Base-by-base conservation (phyloP, 2,888 invertebrate species). In the Sericinus montela region DNA sequence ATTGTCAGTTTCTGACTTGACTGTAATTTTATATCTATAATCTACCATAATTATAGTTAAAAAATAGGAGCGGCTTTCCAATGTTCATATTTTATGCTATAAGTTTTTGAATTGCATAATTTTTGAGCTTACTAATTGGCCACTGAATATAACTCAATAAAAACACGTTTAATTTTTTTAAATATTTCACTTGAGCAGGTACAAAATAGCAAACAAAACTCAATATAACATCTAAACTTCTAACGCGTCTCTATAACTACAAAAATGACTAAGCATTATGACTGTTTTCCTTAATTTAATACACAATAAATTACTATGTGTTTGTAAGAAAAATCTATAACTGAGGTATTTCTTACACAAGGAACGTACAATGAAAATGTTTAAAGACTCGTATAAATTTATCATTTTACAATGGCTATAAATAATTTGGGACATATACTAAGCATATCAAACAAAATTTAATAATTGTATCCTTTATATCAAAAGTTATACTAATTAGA, bases 191-290 rank as follows among this genome's bases (percentile, higher is more conserved):
- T 60, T 63, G 65, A 69, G 64, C 75, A 79, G 73, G 74, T 79
- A 77, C 73, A 69, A 74, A 69, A 72, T 68, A 80, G 66, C 67
- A 67, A 73, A 66, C 49, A 56, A 49, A 59, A 57, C 35, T 30
- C n/a, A 36, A 19, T 30, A 40, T 54, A 62, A 56, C 53, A 59
- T 54, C 57, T 54, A 35, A 55, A 59, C 51, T 54, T 3, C 19
- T 30, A 13, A 48, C 59, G 55, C 58, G 38, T 49, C n/a, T 59
- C 71, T 79, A 75, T 65, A 55, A 58, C 75, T 81, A 85, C 67
- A 64, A 80, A 77, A 85, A 84, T 86, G 85, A 86, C 86, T 86
- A 85, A 75, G 67, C 72, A 68, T 72, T 69, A 73, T 84, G 86
- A 85, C 85, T 86, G 63, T 66, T 62, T 65, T 69, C 55, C 80